Percentiles rank a stretch among this genome's conserved stretches.
phyloP scores from a whole-genome alignment of 2,888 invertebrate species.

The Drosophila sordidula region DNA sequence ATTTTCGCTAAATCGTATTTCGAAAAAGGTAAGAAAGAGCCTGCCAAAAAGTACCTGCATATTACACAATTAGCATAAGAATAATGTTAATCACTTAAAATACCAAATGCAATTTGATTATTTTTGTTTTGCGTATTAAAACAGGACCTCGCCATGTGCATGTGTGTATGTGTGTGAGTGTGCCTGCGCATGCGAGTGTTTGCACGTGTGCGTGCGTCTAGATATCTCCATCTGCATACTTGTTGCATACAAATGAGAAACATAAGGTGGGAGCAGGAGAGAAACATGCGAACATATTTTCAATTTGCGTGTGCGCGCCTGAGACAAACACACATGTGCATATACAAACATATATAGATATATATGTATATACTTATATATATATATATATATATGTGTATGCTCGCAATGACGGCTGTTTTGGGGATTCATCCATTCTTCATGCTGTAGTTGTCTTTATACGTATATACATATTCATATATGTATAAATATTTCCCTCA shows the following conservation, averaged over 20 bases:
- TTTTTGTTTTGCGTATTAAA: constrained; percentile 47
- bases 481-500: constrained; percentile 9
- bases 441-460: constrained; percentile 16
- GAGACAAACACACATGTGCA: constrained; percentile 28
- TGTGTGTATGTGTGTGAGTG: constrained; percentile 12
- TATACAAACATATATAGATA: not conserved
- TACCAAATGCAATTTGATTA: constrained; percentile 2
- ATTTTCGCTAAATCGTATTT: constrained; percentile 91
- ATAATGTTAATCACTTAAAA: not conserved
- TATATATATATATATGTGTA: not conserved
- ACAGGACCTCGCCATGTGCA: constrained; percentile 43
- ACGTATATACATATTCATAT: constrained; percentile 9
- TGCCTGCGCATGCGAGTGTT: constrained; percentile 1
- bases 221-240: constrained; percentile 67
- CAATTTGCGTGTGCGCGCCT: constrained; percentile 64
- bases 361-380: too few relatives aligned
- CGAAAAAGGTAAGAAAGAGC: constrained; percentile 88
- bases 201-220: constrained; percentile 30
- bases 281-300: constrained; percentile 57
- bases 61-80: constrained; percentile 17
- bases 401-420: constrained; percentile 48
- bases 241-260: constrained; percentile 75
- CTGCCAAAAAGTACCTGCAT: constrained; percentile 22
- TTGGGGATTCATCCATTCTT: constrained; percentile 50
- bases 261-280: constrained; percentile 48